Evolutionary conservation across 2,888 invertebrate species (phyloP).

Genomic region (Philopedon plagiatum): DNA sequence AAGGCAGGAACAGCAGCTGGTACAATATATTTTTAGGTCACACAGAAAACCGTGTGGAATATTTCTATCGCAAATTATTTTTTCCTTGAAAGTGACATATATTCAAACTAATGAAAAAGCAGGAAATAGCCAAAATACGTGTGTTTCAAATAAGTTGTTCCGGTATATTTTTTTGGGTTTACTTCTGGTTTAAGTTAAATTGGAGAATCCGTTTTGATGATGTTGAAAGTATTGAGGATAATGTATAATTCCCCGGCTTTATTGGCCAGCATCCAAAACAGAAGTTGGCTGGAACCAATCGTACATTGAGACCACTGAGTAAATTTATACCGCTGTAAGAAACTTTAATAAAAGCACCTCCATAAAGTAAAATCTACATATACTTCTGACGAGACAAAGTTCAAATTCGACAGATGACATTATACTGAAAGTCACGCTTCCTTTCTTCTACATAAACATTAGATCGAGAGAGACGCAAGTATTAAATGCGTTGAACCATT

Average conservation of each 20-base stretch:
- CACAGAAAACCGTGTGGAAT: neutral
- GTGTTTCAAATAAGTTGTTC: neutral
- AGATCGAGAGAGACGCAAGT: no score
- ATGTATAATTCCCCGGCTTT: neutral
- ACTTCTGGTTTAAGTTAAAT: no score
- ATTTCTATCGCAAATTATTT: conserved; percentile 1
- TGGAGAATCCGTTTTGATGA: no score
- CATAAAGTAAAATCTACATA: no score
- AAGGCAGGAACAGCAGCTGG: conserved; percentile 27
- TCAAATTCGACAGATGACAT: no score
- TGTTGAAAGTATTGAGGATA: no score
- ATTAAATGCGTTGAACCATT: no score
- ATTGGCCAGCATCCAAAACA: neutral
- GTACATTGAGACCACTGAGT: neutral
- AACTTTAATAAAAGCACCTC: no score
- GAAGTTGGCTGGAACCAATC: neutral
- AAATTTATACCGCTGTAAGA: neutral
- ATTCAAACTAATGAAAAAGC: neutral
- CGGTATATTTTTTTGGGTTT: no score
- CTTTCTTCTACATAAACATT: no score
- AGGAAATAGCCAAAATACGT: neutral
- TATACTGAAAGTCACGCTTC: no score
- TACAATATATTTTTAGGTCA: conserved; percentile 30
- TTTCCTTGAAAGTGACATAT: neutral
- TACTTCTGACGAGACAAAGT: no score